These are phyloP conservation scores for Serrognathus titanus DNA, from an alignment of 2,888 invertebrate species.

Conservation along the genomic window DNA sequence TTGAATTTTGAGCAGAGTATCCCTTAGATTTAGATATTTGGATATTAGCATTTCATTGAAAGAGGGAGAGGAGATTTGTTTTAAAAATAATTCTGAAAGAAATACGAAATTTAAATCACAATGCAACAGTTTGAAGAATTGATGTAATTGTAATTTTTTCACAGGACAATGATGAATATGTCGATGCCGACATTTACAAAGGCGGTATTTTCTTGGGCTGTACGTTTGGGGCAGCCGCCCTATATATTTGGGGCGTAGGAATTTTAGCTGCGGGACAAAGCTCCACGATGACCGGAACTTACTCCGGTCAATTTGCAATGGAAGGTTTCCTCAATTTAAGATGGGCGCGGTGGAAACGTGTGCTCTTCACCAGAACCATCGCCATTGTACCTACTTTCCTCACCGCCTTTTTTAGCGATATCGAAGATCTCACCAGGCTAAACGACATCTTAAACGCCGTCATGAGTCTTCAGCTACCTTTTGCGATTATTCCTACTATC, in stretches of 20 bases:
- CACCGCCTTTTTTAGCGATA: constrained; percentile 62
- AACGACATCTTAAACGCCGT: constrained; percentile 83
- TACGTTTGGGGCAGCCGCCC: constrained; percentile 67
- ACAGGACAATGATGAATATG: constrained; percentile 49
- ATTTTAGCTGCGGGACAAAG: constrained; percentile 78
- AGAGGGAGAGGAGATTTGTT: too few relatives aligned
- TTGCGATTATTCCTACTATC: constrained; percentile 79
- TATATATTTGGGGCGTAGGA: constrained; percentile 82
- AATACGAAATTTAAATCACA: too few relatives aligned
- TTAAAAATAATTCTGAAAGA: too few relatives aligned
- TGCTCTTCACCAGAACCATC: constrained; percentile 73
- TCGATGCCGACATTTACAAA: constrained; percentile 67
- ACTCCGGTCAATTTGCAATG: constrained; percentile 85
- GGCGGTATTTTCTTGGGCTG: constrained; percentile 74
- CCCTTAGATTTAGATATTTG: too few relatives aligned
- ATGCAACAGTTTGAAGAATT: too few relatives aligned
- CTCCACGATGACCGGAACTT: constrained; percentile 77
- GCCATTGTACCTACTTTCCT: constrained; percentile 73
- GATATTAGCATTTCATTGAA: too few relatives aligned
- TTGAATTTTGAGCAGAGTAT: too few relatives aligned
- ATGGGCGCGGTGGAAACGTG: constrained; percentile 84
- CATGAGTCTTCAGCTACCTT: constrained; percentile 84
- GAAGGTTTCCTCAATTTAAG: constrained; percentile 82
- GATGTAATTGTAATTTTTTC: constrained; percentile 30
- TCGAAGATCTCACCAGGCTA: constrained; percentile 69